Conservation (phyloP, 92 coral and sea anemone genomes). For the Epizoanthus illoricatus region DNA sequence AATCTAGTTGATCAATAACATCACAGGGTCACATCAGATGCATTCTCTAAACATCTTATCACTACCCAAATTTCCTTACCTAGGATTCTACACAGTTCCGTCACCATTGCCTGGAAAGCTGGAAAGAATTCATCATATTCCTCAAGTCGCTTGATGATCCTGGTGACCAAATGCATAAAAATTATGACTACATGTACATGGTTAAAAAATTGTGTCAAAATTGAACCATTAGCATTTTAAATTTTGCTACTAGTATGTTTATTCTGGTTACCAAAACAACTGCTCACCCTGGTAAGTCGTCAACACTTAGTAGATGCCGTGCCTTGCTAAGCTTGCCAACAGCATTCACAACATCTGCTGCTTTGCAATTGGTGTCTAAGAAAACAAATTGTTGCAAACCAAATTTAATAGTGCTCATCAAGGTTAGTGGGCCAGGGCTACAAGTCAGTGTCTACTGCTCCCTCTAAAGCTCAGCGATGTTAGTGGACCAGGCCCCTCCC, state of each 20-base stretch:
- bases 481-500: too few species aligned
- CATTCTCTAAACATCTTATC: too few species aligned
- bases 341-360: slow-evolving; percentile 92
- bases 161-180: slow-evolving; percentile 41
- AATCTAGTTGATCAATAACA: too few species aligned
- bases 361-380: slow-evolving; percentile 75
- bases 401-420: too few species aligned
- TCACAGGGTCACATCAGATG: too few species aligned
- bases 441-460: too few species aligned
- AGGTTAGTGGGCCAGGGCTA: too few species aligned
- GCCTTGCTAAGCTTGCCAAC: slow-evolving; percentile 95
- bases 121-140: slow-evolving; percentile 97
- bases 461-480: too few species aligned
- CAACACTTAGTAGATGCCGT: slow-evolving; percentile 77
- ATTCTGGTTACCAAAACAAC: background rate
- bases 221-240: background rate
- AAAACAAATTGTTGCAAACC: background rate
- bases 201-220: background rate
- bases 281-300: slow-evolving; percentile 89
- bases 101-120: slow-evolving; percentile 86
- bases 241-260: background rate
- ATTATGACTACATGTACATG: too few species aligned
- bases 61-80: slow-evolving; percentile 48
- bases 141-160: slow-evolving; percentile 88
- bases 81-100: slow-evolving; percentile 74